phyloP scores from a whole-genome alignment of 2,888 invertebrate species.

The Listrodromus nycthemerus region DNA sequence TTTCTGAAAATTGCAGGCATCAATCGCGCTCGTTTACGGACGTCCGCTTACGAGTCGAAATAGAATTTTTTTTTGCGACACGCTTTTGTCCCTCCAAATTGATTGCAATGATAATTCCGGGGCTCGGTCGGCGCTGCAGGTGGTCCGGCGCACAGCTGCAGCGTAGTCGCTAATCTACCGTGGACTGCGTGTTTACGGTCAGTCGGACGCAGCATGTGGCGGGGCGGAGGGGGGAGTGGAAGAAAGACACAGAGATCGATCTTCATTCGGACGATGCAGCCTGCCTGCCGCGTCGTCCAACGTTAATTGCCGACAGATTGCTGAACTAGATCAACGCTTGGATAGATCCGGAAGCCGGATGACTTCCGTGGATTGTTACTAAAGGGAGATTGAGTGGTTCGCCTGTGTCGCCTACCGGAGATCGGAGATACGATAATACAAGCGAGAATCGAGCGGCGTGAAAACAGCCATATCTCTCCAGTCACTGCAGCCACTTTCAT shows the following conservation, averaged over 20 bases:
- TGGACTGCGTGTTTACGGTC: conserved; percentile 1
- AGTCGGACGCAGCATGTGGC: neutral
- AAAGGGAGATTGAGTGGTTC: conserved; percentile 20
- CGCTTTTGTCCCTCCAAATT: conserved; percentile 42
- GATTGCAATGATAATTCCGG: conserved; percentile 54
- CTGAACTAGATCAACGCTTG: conserved; percentile 54
- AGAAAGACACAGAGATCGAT: conserved; percentile 29
- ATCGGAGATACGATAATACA: neutral
- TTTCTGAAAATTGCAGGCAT: conserved; percentile 28
- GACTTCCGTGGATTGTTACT: neutral
- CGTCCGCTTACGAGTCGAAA: conserved; percentile 34
- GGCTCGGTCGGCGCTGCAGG: conserved; percentile 48
- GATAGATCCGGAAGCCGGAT: conserved; percentile 49
- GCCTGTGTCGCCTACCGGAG: neutral
- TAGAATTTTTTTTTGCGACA: conserved; percentile 35
- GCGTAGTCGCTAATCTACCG: conserved; percentile 26
- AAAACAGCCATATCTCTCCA: conserved; percentile 35
- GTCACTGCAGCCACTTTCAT: conserved; percentile 21
- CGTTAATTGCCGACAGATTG: conserved; percentile 63
- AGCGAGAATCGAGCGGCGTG: neutral
- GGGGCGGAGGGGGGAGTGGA: neutral
- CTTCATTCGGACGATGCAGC: conserved; percentile 36
- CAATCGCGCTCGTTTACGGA: conserved; percentile 42
- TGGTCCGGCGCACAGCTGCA: conserved; percentile 29
- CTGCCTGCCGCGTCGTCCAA: neutral